These are phyloP conservation scores for Columba janthina DNA, from an alignment of 2,113 vertebrate species.

Conservation along the genomic window DNA sequence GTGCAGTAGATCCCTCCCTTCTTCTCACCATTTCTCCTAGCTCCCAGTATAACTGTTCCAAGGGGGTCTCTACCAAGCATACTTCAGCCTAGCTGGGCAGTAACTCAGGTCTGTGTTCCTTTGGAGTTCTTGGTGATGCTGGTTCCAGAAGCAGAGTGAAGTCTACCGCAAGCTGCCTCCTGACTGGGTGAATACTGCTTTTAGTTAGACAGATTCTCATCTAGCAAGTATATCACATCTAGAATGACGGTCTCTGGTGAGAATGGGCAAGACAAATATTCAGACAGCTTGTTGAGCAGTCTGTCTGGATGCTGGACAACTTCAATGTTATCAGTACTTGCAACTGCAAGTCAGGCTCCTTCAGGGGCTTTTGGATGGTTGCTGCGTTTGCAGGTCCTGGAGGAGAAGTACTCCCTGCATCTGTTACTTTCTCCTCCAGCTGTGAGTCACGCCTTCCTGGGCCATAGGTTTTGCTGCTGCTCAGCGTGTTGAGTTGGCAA, in stretches of 20 bases:
- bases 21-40: not conserved
- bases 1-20: not conserved
- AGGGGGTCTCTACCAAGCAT: not conserved
- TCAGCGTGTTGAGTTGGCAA: not conserved
- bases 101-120: not conserved
- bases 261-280: not conserved
- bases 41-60: not conserved
- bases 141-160: not conserved
- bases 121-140: not conserved
- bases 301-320: not conserved
- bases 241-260: not conserved
- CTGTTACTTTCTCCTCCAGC: not conserved
- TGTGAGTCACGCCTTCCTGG: not conserved
- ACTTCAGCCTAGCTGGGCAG: not conserved
- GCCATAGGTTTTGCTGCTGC: not conserved
- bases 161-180: not conserved
- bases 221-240: not conserved
- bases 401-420: not conserved
- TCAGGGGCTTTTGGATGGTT: not conserved
- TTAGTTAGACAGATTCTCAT: not conserved
- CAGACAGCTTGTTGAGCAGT: not conserved
- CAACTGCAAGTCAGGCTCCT: not conserved
- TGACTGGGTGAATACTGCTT: not conserved
- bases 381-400: not conserved
- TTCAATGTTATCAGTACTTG: not conserved